Evolutionary conservation across 2,113 vertebrate species (phyloP), one percentile per base, ranked within the genome.

Genomic region (Ceratotherium simum): DNA sequence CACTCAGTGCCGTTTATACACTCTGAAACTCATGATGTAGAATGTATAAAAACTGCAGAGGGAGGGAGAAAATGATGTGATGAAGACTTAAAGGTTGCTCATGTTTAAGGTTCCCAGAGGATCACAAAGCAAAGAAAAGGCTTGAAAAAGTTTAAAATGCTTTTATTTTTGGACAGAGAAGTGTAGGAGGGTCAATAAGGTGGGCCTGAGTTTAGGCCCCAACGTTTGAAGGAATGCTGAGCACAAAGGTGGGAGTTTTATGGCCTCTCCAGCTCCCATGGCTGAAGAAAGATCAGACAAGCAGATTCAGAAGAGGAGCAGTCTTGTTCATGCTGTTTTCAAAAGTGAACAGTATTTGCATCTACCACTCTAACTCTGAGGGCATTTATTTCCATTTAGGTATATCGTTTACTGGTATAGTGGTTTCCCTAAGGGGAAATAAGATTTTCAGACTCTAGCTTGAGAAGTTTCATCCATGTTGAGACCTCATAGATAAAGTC

Each of bases 141-240:
- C 14, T 16, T 16, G 16, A 94, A 54, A 36, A 87, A 33, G 27
- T 31, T 29, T 9, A 58, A 86, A 79, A 48, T 10, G 8, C n/a
- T 90, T 90, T 67, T 54, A 46, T 69, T 88, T 69, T 73, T n/a
- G 17, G 27, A 64, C 12, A 5, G 23, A 82, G 33, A 86, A 78
- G 17, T 8, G 18, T 21, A 76, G 0, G 3, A 62, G 23, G 16
- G 3, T n/a, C 12, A 17, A 6, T 5, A 20, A 25, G 13, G 18
- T 10, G 48, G 6, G 23, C n/a, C n/a, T 78, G 13, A 20, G 21
- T 46, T 72, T 86, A 10, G 23, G 48, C 48, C 18, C 18, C 46
- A 58, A 25, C 25, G 86, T 94, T 48, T 78, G 46, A 96, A 90
- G 33, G 1, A 25, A 69, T 82, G 11, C 8, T 31, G 42, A 23